These are phyloP conservation scores for Hypolimnas misippus DNA, from an alignment of 2,888 invertebrate species.

Conservation along the genomic window DNA sequence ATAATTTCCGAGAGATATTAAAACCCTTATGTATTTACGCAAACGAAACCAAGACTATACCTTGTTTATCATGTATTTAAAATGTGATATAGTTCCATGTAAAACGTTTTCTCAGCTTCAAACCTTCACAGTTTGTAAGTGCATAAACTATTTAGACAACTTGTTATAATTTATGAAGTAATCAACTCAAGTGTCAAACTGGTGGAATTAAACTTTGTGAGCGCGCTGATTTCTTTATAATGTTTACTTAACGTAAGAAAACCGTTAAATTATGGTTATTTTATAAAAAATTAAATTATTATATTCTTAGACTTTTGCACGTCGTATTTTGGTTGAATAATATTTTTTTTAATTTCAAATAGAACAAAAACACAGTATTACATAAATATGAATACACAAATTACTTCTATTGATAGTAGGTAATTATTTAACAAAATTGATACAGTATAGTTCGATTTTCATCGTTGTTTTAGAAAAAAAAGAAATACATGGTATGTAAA, in stretches of 20 bases:
- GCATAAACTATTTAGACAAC: constrained; percentile 33
- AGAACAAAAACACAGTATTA: no score
- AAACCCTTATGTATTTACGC: not conserved
- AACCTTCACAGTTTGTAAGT: constrained; percentile 8
- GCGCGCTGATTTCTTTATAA: constrained; percentile 23
- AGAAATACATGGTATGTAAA: no score
- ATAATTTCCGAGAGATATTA: not conserved
- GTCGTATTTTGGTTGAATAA: no score
- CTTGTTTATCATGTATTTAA: not conserved
- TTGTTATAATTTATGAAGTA: constrained; percentile 41
- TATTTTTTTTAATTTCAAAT: no score
- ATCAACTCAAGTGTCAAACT: constrained; percentile 32
- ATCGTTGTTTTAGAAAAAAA: no score
- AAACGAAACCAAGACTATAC: not conserved
- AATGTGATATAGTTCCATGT: not conserved
- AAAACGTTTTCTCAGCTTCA: not conserved
- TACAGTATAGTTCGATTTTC: no score
- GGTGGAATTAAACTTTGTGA: constrained; percentile 26
- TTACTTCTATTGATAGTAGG: no score
- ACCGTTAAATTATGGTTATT: not conserved
- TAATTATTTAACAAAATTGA: no score
- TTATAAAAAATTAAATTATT: no score
- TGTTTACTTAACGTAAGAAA: constrained; percentile 15
- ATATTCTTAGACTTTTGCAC: no score
- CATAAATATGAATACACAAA: no score